phyloP scores from a whole-genome alignment of 2,113 vertebrate genomes.

The Tympanuchus pallidicinctus region DNA sequence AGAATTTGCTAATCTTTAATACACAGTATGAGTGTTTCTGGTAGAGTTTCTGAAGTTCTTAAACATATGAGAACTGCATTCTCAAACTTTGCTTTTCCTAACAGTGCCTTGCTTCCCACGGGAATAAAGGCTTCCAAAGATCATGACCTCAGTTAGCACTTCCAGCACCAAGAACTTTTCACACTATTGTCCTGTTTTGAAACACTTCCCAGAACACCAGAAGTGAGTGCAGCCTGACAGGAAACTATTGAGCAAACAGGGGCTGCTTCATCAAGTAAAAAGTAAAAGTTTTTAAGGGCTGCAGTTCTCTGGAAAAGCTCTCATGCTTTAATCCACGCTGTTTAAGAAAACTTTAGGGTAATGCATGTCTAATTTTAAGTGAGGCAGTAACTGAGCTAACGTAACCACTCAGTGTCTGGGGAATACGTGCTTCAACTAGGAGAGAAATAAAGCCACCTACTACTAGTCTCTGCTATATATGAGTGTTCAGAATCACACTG shows the following conservation, averaged over 20 bases:
- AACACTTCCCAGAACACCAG: conserved; percentile 30
- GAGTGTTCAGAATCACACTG: background rate
- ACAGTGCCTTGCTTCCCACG: conserved; percentile 12
- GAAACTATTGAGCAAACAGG: conserved; percentile 29
- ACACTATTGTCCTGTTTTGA: conserved; percentile 45
- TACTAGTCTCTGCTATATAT: background rate
- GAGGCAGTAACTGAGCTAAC: background rate
- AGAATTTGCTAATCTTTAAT: background rate
- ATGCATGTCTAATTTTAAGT: background rate
- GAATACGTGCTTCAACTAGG: accelerated
- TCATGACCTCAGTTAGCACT: conserved; percentile 36
- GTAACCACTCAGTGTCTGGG: accelerated
- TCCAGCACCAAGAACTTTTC: conserved; percentile 43
- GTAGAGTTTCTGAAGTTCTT: background rate
- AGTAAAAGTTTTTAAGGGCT: conserved; percentile 20
- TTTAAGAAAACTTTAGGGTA: background rate
- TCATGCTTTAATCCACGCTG: background rate
- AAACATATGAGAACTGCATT: background rate
- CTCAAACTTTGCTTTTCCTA: conserved; percentile 1
- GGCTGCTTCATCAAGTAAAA: conserved; percentile 37
- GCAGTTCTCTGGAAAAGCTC: conserved; percentile 19
- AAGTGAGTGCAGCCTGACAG: background rate
- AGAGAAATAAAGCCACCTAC: background rate
- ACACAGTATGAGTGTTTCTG: background rate
- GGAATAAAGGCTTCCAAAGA: conserved; percentile 33